Evolutionary conservation across 2,113 vertebrate genomes (phyloP), one percentile per base, ranked within the genome.

Genomic region (Panthera tigris): DNA sequence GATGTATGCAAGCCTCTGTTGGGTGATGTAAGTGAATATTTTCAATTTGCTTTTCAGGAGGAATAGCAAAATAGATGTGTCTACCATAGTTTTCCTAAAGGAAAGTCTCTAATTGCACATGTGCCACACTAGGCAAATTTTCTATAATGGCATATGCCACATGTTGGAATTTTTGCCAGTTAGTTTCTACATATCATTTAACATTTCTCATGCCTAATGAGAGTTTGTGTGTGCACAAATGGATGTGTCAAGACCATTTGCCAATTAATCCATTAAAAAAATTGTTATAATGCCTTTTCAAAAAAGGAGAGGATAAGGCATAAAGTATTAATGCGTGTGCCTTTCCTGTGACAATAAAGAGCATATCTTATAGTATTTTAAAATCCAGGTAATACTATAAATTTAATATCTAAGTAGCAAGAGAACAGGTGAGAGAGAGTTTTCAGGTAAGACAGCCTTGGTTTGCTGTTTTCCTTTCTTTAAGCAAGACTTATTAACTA

Each of bases 221-320:
- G 57, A 88, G 33, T 65, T 74, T 89, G 45, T 65, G 23, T 71
- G n/a, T 57, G 23, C 61, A 82, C 31, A 89, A n/a, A 23, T 69
- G n/a, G 14, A 84, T 90, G 50, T 90, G 57, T 92, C 74, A 85
- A 52, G 39, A 33, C 33, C 73, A 65, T 68, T 63, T 74, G 65
- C 57, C 48, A 97, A 94, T 52, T 91, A 94, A 21, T 85, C 11
- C n/a, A 74, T 81, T 95, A 71, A 73, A 57, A 57, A 91, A 79
- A 78, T 63, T 83, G 41, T 39, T 88, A 31, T 73, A 31, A 3
- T 74, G 48, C 29, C 91, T 91, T 87, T 66, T 7, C 63, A 69
- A 81, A 68, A 78, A 33, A 55, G 14, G 52, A 78, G 52, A 18
- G 2, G 50, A 13, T 31, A 94, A 87, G 52, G 29, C 29, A 80